Percentiles rank a stretch among this genome's conserved stretches.
These are phyloP conservation scores for Lanius ludovicianus DNA, from an alignment of 2,113 vertebrate species.

Conservation along the genomic window DNA sequence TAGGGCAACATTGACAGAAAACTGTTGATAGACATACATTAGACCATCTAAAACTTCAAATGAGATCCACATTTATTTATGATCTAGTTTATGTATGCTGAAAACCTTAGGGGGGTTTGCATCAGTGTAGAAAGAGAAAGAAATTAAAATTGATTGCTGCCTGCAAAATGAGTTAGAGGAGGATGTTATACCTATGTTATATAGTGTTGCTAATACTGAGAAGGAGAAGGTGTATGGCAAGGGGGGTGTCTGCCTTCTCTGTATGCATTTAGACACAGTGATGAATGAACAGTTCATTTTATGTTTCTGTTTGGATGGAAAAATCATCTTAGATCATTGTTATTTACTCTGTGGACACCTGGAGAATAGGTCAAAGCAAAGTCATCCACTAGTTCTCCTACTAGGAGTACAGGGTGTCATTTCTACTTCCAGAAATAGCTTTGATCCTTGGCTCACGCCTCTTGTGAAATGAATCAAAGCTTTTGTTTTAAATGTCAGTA, in stretches of 20 bases:
- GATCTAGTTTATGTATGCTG: not conserved
- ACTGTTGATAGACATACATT: not conserved
- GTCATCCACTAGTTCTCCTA: not conserved
- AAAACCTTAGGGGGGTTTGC: not conserved
- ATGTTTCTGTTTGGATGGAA: not conserved
- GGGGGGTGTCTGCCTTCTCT: not conserved
- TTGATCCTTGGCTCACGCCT: not conserved
- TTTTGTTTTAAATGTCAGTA: not conserved
- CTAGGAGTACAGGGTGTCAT: not conserved
- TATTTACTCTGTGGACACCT: not conserved
- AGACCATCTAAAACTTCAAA: not conserved
- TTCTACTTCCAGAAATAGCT: not conserved
- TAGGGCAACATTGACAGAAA: not conserved
- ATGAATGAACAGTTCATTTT: constrained; percentile 23
- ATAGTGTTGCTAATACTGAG: not conserved
- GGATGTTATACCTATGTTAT: constrained; percentile 4
- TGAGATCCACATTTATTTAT: not conserved
- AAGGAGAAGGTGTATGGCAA: not conserved
- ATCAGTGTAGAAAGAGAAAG: not conserved
- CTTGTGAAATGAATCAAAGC: not conserved
- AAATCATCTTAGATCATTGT: constrained; percentile 12
- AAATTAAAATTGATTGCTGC: constrained; percentile 42
- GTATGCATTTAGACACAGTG: constrained; percentile 44
- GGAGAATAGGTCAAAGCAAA: constrained; percentile 41
- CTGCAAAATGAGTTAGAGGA: constrained; percentile 29